Percentiles rank a stretch among this genome's conserved stretches.
phyloP scores from a whole-genome alignment of 2,113 vertebrate species.

The Pluvialis apricaria region DNA sequence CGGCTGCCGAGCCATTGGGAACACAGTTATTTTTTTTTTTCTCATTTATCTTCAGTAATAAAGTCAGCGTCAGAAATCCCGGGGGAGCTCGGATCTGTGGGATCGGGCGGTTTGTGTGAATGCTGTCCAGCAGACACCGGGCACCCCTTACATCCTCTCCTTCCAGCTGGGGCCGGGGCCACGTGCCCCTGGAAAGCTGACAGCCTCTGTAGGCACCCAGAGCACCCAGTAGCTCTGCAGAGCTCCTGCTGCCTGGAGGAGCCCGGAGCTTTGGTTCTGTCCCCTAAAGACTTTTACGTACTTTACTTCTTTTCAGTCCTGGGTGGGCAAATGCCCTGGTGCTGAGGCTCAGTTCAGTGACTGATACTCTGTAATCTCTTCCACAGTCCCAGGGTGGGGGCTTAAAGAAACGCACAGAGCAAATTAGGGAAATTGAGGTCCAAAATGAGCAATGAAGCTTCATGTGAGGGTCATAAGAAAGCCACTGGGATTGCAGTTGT shows the following conservation, averaged over 20 bases:
- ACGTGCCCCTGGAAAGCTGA: rapidly evolving
- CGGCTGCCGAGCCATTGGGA: background rate
- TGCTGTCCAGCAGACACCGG: background rate
- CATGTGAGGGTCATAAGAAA: background rate
- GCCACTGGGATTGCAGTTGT: background rate
- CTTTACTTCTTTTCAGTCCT: background rate
- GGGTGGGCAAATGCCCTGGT: background rate
- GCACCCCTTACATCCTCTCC: background rate
- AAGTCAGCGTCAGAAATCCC: rapidly evolving
- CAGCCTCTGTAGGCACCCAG: rapidly evolving
- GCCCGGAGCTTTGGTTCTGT: background rate
- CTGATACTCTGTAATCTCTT: rapidly evolving
- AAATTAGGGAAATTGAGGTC: background rate
- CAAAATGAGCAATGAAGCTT: background rate
- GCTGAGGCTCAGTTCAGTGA: background rate
- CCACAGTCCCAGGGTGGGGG: background rate
- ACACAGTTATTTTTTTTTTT: background rate
- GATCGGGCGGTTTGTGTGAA: background rate
- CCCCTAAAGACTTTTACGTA: background rate
- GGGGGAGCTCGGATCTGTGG: background rate
- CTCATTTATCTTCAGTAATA: background rate
- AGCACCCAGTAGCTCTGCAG: too few relatives aligned
- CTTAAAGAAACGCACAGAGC: background rate
- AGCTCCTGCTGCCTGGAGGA: background rate
- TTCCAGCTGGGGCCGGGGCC: background rate